Conservation (phyloP, 1,140 invertebrate genomes). For the Nasonia vitripennis region DNA sequence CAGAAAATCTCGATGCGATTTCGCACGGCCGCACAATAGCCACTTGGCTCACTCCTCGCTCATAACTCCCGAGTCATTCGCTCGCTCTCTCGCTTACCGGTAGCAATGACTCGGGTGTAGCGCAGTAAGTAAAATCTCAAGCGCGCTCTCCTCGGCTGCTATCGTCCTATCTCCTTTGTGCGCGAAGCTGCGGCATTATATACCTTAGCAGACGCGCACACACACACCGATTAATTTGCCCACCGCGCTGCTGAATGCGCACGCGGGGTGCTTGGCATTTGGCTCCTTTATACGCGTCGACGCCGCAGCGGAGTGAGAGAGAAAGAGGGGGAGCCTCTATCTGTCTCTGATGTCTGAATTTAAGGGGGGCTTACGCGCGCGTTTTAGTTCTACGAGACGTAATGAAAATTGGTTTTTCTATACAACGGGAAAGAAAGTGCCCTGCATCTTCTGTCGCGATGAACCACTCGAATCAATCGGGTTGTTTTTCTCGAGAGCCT, state of each 20-base stretch:
- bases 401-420: slow-evolving; percentile 21
- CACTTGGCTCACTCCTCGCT: not conserved
- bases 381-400: not conserved
- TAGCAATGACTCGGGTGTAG: slow-evolving; percentile 10
- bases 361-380: not conserved
- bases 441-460: too few relatives aligned
- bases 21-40: slow-evolving; percentile 1
- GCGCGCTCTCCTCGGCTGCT: not conserved
- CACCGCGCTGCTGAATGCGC: not conserved
- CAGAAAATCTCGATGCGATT: not conserved
- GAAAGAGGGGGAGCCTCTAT: not conserved
- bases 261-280: not conserved
- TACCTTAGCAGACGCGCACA: not conserved
- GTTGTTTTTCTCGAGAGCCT: too few relatives aligned
- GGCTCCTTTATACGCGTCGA: not conserved
- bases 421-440: too few relatives aligned
- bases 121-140: not conserved
- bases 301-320: too few relatives aligned
- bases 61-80: slow-evolving; percentile 7
- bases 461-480: too few relatives aligned
- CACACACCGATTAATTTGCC: slow-evolving; percentile 31
- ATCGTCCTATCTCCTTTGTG: not conserved
- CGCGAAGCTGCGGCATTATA: not conserved
- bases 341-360: slow-evolving; percentile 18
- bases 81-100: not conserved